A percentile compares a stretch with the other conserved stretches of the same genome.
These are phyloP conservation scores for Odontocolon sp. DNA, from an alignment of 2,888 invertebrate species.

Conservation along the genomic window DNA sequence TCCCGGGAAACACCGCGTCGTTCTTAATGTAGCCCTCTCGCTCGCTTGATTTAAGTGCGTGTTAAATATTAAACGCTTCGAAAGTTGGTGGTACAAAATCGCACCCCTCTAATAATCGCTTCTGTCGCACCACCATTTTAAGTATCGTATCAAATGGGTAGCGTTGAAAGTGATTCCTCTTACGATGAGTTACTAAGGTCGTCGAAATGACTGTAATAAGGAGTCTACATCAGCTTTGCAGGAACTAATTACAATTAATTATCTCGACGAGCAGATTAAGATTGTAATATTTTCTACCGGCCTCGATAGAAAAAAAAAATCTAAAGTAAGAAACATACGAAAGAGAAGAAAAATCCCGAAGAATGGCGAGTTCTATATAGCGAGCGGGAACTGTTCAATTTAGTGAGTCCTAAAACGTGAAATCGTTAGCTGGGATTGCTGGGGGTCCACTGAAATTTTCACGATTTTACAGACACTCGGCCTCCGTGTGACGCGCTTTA, in stretches of 20 bases:
- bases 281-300: constrained; percentile 48
- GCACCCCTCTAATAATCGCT: constrained; percentile 62
- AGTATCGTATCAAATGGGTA: constrained; percentile 63
- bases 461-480: constrained; percentile 21
- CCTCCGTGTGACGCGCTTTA: constrained; percentile 6
- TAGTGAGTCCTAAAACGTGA: constrained; percentile 50
- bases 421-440: constrained; percentile 57
- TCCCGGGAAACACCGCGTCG: too few species aligned
- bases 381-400: constrained; percentile 48
- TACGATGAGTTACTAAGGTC: not conserved
- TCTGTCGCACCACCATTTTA: constrained; percentile 61
- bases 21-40: constrained; percentile 7
- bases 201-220: constrained; percentile 45
- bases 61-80: constrained; percentile 76
- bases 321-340: constrained; percentile 28
- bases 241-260: too few species aligned
- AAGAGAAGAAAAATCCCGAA: not conserved
- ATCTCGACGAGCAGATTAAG: not conserved
- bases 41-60: constrained; percentile 63
- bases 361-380: not conserved
- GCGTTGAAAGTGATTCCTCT: constrained; percentile 19
- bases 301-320: constrained; percentile 8
- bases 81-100: constrained; percentile 71
- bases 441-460: constrained; percentile 35
- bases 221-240: too few species aligned